Conservation (phyloP, 2,888 invertebrate species). For the Entomobrya multifasciata region DNA sequence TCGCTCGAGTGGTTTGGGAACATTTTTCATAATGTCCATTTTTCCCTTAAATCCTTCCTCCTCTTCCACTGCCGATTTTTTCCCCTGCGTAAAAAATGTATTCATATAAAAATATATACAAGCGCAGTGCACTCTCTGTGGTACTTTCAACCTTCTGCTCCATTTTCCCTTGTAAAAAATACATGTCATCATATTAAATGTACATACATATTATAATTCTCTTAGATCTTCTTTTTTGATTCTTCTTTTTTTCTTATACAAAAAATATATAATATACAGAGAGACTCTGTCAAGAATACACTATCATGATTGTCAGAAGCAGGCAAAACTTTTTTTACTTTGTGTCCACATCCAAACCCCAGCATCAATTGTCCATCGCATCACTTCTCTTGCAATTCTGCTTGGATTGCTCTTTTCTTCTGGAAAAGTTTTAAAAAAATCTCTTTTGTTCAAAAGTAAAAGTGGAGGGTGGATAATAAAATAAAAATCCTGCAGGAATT, state of each 20-base stretch:
- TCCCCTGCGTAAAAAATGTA: neutral
- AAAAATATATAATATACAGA: neutral
- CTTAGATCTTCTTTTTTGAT: slow-evolving; percentile 28
- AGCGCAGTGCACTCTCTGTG: neutral
- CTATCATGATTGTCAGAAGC: neutral
- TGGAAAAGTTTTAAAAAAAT: slow-evolving; percentile 12
- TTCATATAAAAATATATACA: no score
- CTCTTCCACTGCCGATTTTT: slow-evolving; percentile 19
- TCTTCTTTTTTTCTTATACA: slow-evolving; percentile 2
- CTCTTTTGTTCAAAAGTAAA: slow-evolving; percentile 24
- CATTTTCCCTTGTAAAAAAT: slow-evolving; percentile 56
- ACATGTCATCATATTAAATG: slow-evolving; percentile 52
- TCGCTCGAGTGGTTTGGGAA: slow-evolving; percentile 78
- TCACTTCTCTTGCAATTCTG: slow-evolving; percentile 48
- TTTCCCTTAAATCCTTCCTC: slow-evolving; percentile 74
- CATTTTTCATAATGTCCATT: slow-evolving; percentile 79
- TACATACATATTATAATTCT: slow-evolving; percentile 15
- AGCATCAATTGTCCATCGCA: slow-evolving; percentile 6
- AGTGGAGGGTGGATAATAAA: slow-evolving; percentile 43
- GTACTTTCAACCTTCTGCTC: slow-evolving; percentile 58
- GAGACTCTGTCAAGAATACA: slow-evolving; percentile 42
- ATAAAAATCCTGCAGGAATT: slow-evolving; percentile 1
- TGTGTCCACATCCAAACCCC: no score
- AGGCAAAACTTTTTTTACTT: slow-evolving; percentile 18
- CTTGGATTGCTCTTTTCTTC: slow-evolving; percentile 60